Evolutionary conservation across 1,140 invertebrate genomes (phyloP).

Genomic region (Drosophila tani): DNA sequence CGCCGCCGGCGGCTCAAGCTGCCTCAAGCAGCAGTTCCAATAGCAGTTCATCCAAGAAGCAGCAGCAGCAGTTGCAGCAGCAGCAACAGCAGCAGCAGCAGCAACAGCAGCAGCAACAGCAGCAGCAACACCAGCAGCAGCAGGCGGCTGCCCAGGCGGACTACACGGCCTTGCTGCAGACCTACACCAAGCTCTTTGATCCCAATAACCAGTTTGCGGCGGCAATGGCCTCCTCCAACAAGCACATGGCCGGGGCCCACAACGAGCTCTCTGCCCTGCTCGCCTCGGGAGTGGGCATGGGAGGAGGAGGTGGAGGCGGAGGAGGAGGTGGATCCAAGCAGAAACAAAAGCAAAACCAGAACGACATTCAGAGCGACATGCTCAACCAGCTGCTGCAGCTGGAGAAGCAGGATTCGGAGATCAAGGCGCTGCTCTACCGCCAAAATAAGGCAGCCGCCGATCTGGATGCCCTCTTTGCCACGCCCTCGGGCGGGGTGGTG

Average conservation of each 20-base stretch:
- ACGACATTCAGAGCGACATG: slow-evolving; percentile 78
- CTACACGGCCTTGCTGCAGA: slow-evolving; percentile 76
- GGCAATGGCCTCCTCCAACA: slow-evolving; percentile 54
- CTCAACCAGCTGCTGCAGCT: slow-evolving; percentile 78
- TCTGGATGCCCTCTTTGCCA: slow-evolving; percentile 75
- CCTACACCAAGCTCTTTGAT: slow-evolving; percentile 81
- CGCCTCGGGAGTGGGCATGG: slow-evolving; percentile 58
- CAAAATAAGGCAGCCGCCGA: slow-evolving; percentile 79
- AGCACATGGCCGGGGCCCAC: slow-evolving; percentile 64
- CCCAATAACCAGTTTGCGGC: slow-evolving; percentile 75
- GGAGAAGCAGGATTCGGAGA: slow-evolving; percentile 78
- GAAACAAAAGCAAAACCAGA: slow-evolving; percentile 61
- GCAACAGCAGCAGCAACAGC: slow-evolving; percentile 54
- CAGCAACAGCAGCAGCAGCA: slow-evolving; percentile 39
- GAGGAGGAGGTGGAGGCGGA: slow-evolving; percentile 25
- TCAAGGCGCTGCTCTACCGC: slow-evolving; percentile 76
- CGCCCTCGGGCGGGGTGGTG: slow-evolving; percentile 60
- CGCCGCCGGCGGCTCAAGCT: slow-evolving; percentile 45
- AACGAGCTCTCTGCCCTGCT: slow-evolving; percentile 76
- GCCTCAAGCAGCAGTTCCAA: slow-evolving; percentile 41
- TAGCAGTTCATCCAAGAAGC: slow-evolving; percentile 57
- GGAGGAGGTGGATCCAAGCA: slow-evolving; percentile 32
- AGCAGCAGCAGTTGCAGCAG: slow-evolving; percentile 49
- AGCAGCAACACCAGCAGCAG: slow-evolving; percentile 47
- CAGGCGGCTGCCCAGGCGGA: slow-evolving; percentile 64